These are phyloP conservation scores for Emydura subglobosa DNA, from an alignment of 2,113 vertebrate species.

Conservation along the genomic window DNA sequence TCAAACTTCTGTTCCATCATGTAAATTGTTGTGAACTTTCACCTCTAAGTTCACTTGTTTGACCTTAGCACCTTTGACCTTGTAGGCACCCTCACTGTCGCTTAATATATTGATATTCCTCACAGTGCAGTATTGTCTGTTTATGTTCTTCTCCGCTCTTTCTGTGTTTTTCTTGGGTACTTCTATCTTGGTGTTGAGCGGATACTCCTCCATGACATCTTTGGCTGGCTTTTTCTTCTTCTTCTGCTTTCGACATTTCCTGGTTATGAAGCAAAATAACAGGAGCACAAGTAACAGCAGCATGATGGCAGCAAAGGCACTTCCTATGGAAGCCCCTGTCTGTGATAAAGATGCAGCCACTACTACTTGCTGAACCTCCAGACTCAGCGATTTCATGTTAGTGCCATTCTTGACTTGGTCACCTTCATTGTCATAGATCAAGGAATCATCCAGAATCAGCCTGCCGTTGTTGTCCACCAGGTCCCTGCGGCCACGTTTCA, in stretches of 20 bases:
- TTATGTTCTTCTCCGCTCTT: slow-evolving; percentile 79
- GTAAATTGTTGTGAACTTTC: slow-evolving; percentile 93
- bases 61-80: slow-evolving; percentile 80
- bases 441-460: slow-evolving; percentile 87
- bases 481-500: slow-evolving; percentile 84
- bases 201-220: slow-evolving; percentile 82
- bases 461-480: slow-evolving; percentile 78
- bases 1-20: slow-evolving; percentile 95
- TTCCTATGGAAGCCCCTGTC: slow-evolving; percentile 86
- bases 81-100: slow-evolving; percentile 66
- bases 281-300: slow-evolving; percentile 85
- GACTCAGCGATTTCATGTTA: slow-evolving; percentile 93
- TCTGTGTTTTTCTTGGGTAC: slow-evolving; percentile 81
- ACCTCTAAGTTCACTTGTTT: slow-evolving; percentile 94
- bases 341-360: slow-evolving; percentile 82
- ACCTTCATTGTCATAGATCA: slow-evolving; percentile 96
- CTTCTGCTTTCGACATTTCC: slow-evolving; percentile 80
- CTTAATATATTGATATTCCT: slow-evolving; percentile 86
- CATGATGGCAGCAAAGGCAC: slow-evolving; percentile 83
- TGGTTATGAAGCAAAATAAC: slow-evolving; percentile 84
- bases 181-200: slow-evolving; percentile 92
- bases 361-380: slow-evolving; percentile 83
- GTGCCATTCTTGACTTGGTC: slow-evolving; percentile 97
- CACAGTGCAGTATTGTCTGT: slow-evolving; percentile 86
- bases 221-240: slow-evolving; percentile 63